Evolutionary conservation across 2,113 vertebrate species (phyloP), one percentile per base, ranked within the genome.

Genomic region (Corvus hawaiiensis): DNA sequence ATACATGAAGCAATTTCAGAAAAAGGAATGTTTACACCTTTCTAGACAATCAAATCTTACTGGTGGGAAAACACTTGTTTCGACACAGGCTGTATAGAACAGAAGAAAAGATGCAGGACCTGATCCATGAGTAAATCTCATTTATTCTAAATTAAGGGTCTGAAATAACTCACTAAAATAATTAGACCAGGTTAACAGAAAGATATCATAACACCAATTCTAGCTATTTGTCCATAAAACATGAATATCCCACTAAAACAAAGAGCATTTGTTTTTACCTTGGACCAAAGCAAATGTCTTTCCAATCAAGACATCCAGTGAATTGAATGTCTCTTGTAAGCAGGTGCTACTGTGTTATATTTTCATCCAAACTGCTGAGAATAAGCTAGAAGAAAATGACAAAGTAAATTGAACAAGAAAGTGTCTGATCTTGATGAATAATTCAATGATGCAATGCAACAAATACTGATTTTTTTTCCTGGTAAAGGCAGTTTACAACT

Each of bases 331-430:
- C 63, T 94, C 89, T 85, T 89, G 95, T 96, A 96, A 97, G 90
- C 95, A 96, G 90, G 94, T 96, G 95, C 92, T 80, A 95, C 91
- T 85, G 84, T 94, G 96, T 96, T 97, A 96, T 90, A 96, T 96
- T 97, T 97, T 94, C 96, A 96, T 91, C 84, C 86, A 73, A 94
- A 96, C 93, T 94, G 94, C 95, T 96, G 96, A 92, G 92, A 97
- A 96, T 96, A 97, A 96, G 84, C 94, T 94, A 88, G 90, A 95
- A 95, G 96, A 96, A 96, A 97, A 97, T 96, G 90, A 97, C 96
- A 95, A 97, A 97, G 92, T 96, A 96, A 97, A 97, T 91, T 97
- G 97, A 96, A 97, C 96, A 96, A 97, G 97, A 95, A 96, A 95
- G 93, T 95, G 90, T 89, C 95, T 94, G 96, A 81, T 95, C 90